Evolutionary conservation across 2,113 vertebrate species (phyloP), one percentile per base, ranked within the genome.

Genomic region (Mastomys natalensis): DNA sequence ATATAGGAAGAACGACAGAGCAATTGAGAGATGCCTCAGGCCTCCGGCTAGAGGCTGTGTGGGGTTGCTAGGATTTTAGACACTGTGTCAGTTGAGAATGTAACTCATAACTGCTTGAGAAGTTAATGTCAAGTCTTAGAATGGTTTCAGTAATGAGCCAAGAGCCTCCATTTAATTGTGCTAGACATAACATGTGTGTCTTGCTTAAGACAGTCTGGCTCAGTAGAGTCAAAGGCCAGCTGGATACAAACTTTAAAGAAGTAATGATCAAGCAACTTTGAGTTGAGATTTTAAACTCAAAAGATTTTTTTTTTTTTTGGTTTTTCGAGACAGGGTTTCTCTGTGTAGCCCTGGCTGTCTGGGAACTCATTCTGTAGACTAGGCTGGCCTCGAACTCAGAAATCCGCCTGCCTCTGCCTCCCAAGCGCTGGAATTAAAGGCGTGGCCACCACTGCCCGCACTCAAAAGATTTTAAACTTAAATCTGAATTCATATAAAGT

Each of bases 251-350:
- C n/a, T 62, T 77, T 74, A 97, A 72, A 84, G 72, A 72, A 84
- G 48, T 81, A 66, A 37, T n/a, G 89, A 82, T 13, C 82, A 60
- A 81, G 40, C 37, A 45, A 86, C 64, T 85, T 68, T 73, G 82
- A 64, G n/a, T 81, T 92, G 73, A 92, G 26, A 80, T 92, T 90
- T 87, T 90, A 43, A 89, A 81, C 55, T 92, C 74, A 58, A 95
- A 11, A 92, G 26, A 80, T 92, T 90, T 87, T 90, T n/a, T n/a
- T n/a, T n/a, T n/a, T n/a, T n/a, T n/a, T n/a, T n/a, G n/a, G n/a
- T n/a, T n/a, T n/a, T n/a, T n/a, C n/a, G n/a, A n/a, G n/a, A n/a
- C n/a, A n/a, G n/a, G n/a, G n/a, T n/a, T n/a, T n/a, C n/a, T n/a
- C n/a, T n/a, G n/a, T n/a, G n/a, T n/a, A n/a, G n/a, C n/a, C n/a